phyloP scores from a whole-genome alignment of 2,888 invertebrate genomes.

The Diloba caeruleocephala region DNA sequence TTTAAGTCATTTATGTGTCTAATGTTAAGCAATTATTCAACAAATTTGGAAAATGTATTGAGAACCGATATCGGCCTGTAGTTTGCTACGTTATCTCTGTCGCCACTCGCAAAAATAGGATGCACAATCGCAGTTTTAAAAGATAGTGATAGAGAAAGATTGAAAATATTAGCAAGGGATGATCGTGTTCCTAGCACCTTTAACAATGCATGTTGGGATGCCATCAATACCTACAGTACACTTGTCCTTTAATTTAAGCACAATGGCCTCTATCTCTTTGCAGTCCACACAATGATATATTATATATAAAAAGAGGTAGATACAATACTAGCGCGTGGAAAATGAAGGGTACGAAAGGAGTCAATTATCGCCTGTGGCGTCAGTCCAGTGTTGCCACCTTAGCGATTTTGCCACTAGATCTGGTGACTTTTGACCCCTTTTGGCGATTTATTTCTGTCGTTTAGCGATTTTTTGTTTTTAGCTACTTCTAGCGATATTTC shows the following conservation, averaged over 20 bases:
- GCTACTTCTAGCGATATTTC: too few relatives aligned
- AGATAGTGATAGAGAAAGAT: neutral
- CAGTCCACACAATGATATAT: neutral
- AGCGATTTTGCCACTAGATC: too few relatives aligned
- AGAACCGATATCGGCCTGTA: constrained; percentile 1
- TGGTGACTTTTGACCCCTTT: too few relatives aligned
- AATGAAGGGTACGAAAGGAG: too few relatives aligned
- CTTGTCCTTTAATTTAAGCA: neutral
- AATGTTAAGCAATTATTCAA: neutral
- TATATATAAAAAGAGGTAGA: too few relatives aligned
- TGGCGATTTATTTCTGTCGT: too few relatives aligned
- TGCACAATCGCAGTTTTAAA: neutral
- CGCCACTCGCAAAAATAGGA: neutral
- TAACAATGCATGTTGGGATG: neutral
- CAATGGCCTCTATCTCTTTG: neutral
- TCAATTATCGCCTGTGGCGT: too few relatives aligned
- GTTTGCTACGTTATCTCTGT: neutral
- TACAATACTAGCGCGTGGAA: too few relatives aligned
- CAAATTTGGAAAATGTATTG: neutral
- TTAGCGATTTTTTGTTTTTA: too few relatives aligned
- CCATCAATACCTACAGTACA: neutral
- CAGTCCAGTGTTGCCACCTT: too few relatives aligned
- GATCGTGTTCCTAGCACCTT: neutral
- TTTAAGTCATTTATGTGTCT: neutral
- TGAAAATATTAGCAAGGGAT: neutral